phyloP scores from a whole-genome alignment of 2,888 invertebrate species.

The Sycophila texana region DNA sequence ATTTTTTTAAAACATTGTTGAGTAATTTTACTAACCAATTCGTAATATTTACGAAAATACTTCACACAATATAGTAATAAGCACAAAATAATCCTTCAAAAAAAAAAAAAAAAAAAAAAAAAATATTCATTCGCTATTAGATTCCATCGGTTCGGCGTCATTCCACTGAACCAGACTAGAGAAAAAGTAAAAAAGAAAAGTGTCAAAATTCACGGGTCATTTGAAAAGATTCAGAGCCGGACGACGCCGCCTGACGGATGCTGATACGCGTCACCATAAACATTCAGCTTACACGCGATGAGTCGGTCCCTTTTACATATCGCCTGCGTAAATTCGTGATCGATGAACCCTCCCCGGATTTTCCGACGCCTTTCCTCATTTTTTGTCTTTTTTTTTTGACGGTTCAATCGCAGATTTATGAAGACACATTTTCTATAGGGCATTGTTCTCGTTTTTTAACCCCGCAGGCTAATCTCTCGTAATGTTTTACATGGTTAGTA shows the following conservation, averaged over 20 bases:
- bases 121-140: no score
- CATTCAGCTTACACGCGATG: conserved; percentile 1
- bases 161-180: no score
- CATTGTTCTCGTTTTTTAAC: background rate
- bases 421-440: conserved; percentile 20
- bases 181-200: background rate
- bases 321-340: conserved; percentile 30
- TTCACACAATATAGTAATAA: no score
- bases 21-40: no score
- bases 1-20: no score
- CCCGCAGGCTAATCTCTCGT: conserved; percentile 6
- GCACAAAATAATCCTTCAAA: no score
- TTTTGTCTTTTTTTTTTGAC: background rate
- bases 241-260: conserved; percentile 23
- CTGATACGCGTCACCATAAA: conserved; percentile 18
- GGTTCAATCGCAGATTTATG: conserved; percentile 19
- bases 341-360: conserved; percentile 25
- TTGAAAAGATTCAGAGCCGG: background rate
- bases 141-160: no score
- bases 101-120: no score
- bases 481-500: background rate
- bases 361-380: background rate
- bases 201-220: conserved; percentile 7
- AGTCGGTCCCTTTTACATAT: background rate
- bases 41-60: no score